A percentile compares a stretch with the other conserved stretches of the same genome.
Evolutionary conservation across 2,888 invertebrate genomes (phyloP).

Genomic region (Sminthurinus aureus): DNA sequence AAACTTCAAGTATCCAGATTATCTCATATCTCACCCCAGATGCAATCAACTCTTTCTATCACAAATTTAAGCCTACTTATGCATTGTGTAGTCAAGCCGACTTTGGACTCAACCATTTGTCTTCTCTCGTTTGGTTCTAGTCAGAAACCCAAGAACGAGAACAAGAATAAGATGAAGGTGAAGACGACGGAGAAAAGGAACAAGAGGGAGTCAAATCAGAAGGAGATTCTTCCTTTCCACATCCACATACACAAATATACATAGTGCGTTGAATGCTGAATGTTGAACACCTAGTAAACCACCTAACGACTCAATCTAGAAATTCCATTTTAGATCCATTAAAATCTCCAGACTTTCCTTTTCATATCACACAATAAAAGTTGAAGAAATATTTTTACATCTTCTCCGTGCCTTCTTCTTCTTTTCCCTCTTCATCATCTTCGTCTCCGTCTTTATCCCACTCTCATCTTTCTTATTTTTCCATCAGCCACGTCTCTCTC

Average conservation of each 20-base stretch:
- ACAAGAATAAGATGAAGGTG: background rate
- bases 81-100: constrained; percentile 45
- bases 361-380: background rate
- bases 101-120: constrained; percentile 31
- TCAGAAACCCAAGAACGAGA: background rate
- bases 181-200: background rate
- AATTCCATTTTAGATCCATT: constrained; percentile 31
- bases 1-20: constrained; percentile 52
- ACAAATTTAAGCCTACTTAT: constrained; percentile 53
- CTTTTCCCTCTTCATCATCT: background rate
- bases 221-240: background rate
- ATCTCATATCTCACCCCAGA: constrained; percentile 54
- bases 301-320: constrained; percentile 33
- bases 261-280: background rate
- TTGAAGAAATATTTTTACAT: background rate
- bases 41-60: constrained; percentile 53
- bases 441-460: background rate
- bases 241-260: background rate
- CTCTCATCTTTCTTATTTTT: too few species aligned
- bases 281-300: constrained; percentile 14
- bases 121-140: constrained; percentile 18
- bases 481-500: too few species aligned
- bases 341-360: constrained; percentile 11
- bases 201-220: background rate
- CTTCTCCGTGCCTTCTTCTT: background rate